Evolutionary conservation across 2,888 invertebrate species (phyloP).

Genomic region (Macrophya alboannulata): DNA sequence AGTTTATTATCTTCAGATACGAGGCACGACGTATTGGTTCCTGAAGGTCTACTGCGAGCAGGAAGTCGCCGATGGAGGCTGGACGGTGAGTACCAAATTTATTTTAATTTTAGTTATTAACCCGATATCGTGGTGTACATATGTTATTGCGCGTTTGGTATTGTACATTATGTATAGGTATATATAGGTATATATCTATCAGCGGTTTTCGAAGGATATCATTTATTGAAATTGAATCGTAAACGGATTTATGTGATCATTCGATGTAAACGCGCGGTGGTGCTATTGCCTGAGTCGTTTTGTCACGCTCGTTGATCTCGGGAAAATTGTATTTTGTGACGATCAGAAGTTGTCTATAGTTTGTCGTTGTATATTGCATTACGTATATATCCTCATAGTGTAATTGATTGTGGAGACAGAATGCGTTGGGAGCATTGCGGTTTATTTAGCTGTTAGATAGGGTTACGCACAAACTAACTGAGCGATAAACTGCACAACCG

Average conservation of each 20-base stretch:
- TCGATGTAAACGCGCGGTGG: background rate
- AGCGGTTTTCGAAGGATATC: background rate
- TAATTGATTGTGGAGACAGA: constrained; percentile 33
- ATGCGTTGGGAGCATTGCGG: background rate
- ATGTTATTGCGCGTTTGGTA: background rate
- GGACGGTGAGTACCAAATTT: constrained; percentile 88
- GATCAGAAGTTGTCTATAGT: background rate
- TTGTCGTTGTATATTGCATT: background rate
- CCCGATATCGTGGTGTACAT: no score
- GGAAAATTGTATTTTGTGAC: background rate
- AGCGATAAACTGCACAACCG: constrained; percentile 27
- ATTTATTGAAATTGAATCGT: background rate
- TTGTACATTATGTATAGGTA: no score
- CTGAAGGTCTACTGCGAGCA: constrained; percentile 95
- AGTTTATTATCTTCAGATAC: constrained; percentile 94
- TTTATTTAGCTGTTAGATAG: background rate
- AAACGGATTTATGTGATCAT: background rate
- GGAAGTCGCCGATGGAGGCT: constrained; percentile 93
- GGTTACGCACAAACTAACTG: constrained; percentile 16
- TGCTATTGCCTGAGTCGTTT: background rate
- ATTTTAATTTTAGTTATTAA: background rate
- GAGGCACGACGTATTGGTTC: constrained; percentile 96
- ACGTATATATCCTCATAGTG: background rate
- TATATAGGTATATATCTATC: background rate
- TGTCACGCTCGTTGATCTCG: background rate